These are phyloP conservation scores for Tetragnatha versicolor DNA, from an alignment of 1,140 invertebrate species.

Conservation along the genomic window DNA sequence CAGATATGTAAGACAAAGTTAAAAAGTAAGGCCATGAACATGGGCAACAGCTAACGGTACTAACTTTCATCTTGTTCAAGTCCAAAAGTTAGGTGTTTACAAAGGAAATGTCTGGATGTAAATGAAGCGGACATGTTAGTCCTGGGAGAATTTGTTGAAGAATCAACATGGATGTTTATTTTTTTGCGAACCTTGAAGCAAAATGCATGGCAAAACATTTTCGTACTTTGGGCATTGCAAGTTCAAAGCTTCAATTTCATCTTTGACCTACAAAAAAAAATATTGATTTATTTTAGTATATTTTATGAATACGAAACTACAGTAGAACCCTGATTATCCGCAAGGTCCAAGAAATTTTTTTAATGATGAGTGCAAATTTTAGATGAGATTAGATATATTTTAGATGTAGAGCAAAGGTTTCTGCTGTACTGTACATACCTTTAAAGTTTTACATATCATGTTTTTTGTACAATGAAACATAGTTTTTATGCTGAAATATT, in stretches of 20 bases:
- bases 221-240: slow-evolving; percentile 23
- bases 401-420: too few relatives aligned
- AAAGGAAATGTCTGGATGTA: slow-evolving; percentile 15
- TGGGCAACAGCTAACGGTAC: slow-evolving; percentile 54
- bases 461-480: too few relatives aligned
- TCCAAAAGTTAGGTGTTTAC: slow-evolving; percentile 33
- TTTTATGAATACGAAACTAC: too few relatives aligned
- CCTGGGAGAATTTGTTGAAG: not conserved
- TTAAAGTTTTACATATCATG: too few relatives aligned
- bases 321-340: too few relatives aligned
- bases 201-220: slow-evolving; percentile 40
- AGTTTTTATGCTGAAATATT: too few relatives aligned
- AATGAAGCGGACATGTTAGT: slow-evolving; percentile 46
- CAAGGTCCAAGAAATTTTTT: too few relatives aligned
- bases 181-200: slow-evolving; percentile 49
- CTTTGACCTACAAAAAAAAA: slow-evolving; percentile 1
- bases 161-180: slow-evolving; percentile 42
- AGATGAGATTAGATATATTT: too few relatives aligned
- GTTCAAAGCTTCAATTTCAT: not conserved
- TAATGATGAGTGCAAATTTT: too few relatives aligned
- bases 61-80: slow-evolving; percentile 55
- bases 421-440: too few relatives aligned
- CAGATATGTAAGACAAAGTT: slow-evolving; percentile 56
- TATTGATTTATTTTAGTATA: not conserved
- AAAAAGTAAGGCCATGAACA: slow-evolving; percentile 56